Evolutionary conservation across 2,113 vertebrate species (phyloP).

Genomic region (Jaculus jaculus): DNA sequence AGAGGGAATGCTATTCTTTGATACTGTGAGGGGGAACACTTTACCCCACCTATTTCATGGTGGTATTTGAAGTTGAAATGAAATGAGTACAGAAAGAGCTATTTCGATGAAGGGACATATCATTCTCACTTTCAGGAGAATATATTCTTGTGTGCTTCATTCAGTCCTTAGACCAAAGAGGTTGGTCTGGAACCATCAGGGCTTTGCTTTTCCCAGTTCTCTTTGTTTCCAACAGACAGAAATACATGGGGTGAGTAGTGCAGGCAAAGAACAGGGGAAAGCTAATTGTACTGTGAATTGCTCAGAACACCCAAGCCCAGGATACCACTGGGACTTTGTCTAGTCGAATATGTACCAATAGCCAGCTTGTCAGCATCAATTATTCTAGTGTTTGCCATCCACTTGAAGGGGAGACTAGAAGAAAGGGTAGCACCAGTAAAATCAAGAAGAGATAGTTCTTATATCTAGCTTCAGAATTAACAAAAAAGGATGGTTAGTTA

Average conservation of each 20-base stretch:
- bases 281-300: neutral
- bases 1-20: neutral
- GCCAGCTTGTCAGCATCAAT: neutral
- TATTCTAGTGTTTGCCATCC: neutral
- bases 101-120: neutral
- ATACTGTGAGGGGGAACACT: neutral
- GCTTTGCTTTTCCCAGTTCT: constrained; percentile 1
- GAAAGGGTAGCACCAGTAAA: neutral
- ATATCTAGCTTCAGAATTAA: neutral
- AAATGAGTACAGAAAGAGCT: constrained; percentile 35
- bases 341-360: neutral
- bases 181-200: neutral
- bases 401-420: neutral
- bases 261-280: constrained; percentile 44
- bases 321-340: neutral
- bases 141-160: neutral
- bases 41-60: neutral
- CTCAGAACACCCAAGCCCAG: neutral
- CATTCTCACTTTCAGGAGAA: neutral
- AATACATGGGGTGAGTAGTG: constrained; percentile 33
- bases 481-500: neutral
- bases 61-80: constrained; percentile 44
- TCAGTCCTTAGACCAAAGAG: neutral
- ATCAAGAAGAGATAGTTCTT: neutral
- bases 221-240: constrained; percentile 56